These are phyloP conservation scores for Theristicus caerulescens DNA, from an alignment of 2,113 vertebrate genomes.

Conservation along the genomic window DNA sequence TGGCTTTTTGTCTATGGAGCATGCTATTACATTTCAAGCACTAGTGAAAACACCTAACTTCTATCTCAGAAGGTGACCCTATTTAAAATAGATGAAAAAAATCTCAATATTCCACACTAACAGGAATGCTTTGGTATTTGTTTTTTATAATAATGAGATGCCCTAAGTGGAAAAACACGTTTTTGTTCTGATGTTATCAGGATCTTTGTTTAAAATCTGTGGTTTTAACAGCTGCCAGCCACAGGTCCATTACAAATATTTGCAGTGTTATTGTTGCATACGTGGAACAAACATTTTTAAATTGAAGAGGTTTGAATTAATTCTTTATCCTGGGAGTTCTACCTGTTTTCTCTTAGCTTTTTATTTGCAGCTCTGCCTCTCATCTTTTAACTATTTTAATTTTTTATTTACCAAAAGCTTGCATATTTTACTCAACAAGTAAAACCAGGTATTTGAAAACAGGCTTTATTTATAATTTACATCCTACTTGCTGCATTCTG, in stretches of 20 bases:
- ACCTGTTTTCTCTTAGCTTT: neutral
- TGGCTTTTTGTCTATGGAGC: neutral
- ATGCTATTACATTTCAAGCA: neutral
- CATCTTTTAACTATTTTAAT: neutral
- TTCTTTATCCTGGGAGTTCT: neutral
- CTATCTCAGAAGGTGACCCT: neutral
- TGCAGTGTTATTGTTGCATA: neutral
- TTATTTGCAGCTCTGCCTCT: neutral
- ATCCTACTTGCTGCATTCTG: neutral
- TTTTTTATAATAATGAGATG: neutral
- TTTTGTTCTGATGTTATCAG: neutral
- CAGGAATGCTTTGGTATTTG: neutral
- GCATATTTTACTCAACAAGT: neutral
- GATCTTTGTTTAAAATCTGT: neutral
- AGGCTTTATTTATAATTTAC: neutral
- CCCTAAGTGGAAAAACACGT: neutral
- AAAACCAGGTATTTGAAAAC: neutral
- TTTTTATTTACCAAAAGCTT: neutral
- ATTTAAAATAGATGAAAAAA: neutral
- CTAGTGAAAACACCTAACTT: neutral
- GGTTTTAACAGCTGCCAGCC: neutral
- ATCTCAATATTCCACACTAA: neutral
- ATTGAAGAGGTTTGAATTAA: neutral
- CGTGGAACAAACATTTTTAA: neutral
- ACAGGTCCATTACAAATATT: neutral